Conservation (phyloP, 2,888 invertebrate species). For the Cryptus armator region DNA sequence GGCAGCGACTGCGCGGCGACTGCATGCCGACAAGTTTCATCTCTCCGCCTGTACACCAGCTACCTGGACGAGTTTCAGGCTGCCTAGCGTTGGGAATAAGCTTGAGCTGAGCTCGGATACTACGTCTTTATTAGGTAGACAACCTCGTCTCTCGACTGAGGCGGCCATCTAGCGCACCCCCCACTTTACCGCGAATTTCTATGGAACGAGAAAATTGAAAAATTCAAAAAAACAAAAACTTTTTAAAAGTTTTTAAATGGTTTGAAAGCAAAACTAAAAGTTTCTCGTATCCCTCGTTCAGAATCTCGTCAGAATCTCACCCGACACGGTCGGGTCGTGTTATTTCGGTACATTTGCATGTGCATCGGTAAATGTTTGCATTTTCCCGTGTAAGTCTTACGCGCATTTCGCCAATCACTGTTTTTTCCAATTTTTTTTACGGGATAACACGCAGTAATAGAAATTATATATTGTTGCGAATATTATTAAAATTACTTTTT, state of each 20-base stretch:
- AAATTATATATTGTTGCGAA: too few species aligned
- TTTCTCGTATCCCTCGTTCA: not conserved
- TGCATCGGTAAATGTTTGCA: too few species aligned
- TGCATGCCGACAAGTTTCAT: conserved; percentile 56
- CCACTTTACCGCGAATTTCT: conserved; percentile 10
- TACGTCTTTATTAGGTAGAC: conserved; percentile 63
- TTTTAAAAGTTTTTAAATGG: conserved; percentile 38
- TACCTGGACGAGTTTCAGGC: conserved; percentile 28
- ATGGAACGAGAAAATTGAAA: conserved; percentile 21
- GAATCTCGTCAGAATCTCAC: too few species aligned
- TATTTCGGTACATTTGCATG: too few species aligned
- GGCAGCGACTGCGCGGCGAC: conserved; percentile 18
- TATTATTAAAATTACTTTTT: too few species aligned
- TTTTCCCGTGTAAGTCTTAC: too few species aligned
- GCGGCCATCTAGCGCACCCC: not conserved
- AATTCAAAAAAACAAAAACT: not conserved
- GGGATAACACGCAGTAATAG: too few species aligned
- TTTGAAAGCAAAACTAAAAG: conserved; percentile 8
- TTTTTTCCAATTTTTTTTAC: too few species aligned
- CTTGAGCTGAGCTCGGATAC: conserved; percentile 27
- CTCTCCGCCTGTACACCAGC: conserved; percentile 18
- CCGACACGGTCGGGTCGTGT: too few species aligned
- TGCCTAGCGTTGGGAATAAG: conserved; percentile 43
- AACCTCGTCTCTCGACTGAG: conserved; percentile 26
- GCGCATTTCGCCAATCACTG: too few species aligned